phyloP scores from a whole-genome alignment of 2,888 invertebrate species.

The Plagiodera versicolora region DNA sequence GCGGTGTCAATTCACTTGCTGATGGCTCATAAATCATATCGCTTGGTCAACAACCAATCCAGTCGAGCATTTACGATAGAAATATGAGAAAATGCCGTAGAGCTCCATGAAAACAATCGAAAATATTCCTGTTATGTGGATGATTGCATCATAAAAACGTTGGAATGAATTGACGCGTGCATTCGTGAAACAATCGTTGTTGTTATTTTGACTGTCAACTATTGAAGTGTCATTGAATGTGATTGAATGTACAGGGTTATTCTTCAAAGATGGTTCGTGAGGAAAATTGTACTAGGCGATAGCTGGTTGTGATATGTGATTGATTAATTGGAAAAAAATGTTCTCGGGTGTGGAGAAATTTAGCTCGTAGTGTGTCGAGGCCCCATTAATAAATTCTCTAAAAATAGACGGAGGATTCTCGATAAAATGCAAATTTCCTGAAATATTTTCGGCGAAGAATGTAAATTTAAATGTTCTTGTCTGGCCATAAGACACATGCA shows the following conservation, averaged over 20 bases:
- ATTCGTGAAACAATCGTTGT: too few relatives aligned
- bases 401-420: neutral
- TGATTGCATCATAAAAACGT: too few relatives aligned
- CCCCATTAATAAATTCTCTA: neutral
- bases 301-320: too few relatives aligned
- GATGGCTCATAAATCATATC: neutral
- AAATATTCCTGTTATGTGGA: neutral
- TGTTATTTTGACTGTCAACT: too few relatives aligned
- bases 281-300: too few relatives aligned
- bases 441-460: slow-evolving; percentile 1
- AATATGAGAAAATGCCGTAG: neutral
- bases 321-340: too few relatives aligned
- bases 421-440: neutral
- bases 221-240: too few relatives aligned
- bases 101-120: neutral
- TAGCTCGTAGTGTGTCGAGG: neutral
- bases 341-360: neutral
- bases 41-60: neutral
- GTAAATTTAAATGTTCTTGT: neutral
- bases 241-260: too few relatives aligned
- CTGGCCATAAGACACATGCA: slow-evolving; percentile 1
- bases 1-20: neutral
- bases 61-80: neutral
- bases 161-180: too few relatives aligned
- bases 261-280: too few relatives aligned